These are phyloP conservation scores for Probosciger aterrimus DNA, from an alignment of 2,113 vertebrate genomes.

Conservation along the genomic window DNA sequence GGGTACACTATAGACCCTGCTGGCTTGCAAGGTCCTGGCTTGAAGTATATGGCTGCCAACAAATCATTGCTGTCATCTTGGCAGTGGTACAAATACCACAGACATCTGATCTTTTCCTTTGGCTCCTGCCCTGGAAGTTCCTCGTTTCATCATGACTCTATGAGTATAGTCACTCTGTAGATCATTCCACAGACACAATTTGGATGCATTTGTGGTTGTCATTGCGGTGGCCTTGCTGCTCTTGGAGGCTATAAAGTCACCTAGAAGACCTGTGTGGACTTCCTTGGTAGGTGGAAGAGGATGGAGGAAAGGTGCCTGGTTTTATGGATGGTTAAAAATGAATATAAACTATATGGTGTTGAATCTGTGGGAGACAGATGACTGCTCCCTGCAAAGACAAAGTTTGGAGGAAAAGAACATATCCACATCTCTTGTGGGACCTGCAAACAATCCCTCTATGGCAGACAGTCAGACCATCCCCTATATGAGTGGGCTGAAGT, in stretches of 20 bases:
- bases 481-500: background rate
- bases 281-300: background rate
- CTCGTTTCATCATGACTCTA: background rate
- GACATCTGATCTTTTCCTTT: background rate
- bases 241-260: background rate
- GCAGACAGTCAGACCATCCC: background rate
- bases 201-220: background rate
- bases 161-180: background rate
- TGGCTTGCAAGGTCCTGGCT: background rate
- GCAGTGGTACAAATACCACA: background rate
- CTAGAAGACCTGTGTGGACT: background rate
- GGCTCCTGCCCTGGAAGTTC: background rate
- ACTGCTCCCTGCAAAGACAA: background rate
- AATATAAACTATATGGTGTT: background rate
- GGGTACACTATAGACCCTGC: background rate
- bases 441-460: background rate
- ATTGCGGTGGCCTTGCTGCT: background rate
- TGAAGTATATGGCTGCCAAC: background rate
- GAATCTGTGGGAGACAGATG: background rate
- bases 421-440: constrained; percentile 6
- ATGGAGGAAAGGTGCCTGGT: background rate
- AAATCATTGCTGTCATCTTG: constrained; percentile 24
- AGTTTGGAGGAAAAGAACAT: background rate
- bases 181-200: background rate
- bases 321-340: background rate